Evolutionary conservation across 1,140 invertebrate species (phyloP).

Genomic region (Bombus turneri): DNA sequence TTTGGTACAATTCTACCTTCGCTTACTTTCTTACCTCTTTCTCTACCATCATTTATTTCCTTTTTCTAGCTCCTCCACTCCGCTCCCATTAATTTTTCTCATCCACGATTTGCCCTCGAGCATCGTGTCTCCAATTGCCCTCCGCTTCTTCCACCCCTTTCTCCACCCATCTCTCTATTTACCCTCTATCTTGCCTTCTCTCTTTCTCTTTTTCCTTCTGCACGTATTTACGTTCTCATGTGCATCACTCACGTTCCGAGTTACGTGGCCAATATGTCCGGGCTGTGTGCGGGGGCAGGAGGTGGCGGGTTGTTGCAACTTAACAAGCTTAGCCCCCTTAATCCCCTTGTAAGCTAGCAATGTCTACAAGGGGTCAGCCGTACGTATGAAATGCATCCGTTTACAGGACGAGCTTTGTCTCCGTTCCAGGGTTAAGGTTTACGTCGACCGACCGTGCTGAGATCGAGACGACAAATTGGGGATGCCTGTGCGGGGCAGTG

Average conservation of each 20-base stretch:
- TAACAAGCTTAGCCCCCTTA: conserved; percentile 82
- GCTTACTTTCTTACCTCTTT: neutral
- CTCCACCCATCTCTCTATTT: neutral
- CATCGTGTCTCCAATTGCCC: neutral
- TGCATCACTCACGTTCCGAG: conserved; percentile 52
- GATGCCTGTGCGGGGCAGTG: conserved; percentile 41
- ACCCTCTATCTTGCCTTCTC: neutral
- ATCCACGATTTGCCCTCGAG: neutral
- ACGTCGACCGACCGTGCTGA: conserved; percentile 52
- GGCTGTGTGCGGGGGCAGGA: conserved; percentile 18
- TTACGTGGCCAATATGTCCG: conserved; percentile 53
- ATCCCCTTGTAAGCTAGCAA: conserved; percentile 82
- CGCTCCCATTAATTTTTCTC: neutral
- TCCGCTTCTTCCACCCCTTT: neutral
- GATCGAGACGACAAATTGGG: conserved; percentile 51
- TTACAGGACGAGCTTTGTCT: conserved; percentile 72
- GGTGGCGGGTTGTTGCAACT: conserved; percentile 79
- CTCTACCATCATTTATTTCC: neutral
- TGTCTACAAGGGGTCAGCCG: conserved; percentile 83
- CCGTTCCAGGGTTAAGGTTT: conserved; percentile 63
- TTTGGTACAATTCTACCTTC: neutral
- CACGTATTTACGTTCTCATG: conserved; percentile 28
- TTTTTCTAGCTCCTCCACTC: neutral
- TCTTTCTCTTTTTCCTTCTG: neutral
- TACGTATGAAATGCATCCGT: conserved; percentile 82